Conservation (phyloP, 2,113 vertebrate genomes). For the Labrus mixtus region DNA sequence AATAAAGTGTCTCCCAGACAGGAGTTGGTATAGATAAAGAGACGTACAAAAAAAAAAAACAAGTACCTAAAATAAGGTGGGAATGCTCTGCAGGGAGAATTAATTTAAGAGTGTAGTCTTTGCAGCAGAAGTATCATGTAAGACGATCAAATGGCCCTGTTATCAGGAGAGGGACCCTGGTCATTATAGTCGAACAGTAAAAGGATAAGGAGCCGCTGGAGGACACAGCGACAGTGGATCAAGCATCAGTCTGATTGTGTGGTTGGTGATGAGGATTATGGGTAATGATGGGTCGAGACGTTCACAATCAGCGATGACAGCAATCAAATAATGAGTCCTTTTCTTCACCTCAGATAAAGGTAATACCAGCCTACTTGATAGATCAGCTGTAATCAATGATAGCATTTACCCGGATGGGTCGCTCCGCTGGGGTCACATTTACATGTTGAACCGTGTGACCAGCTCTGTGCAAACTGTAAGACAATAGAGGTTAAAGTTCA, state of each 20-base stretch:
- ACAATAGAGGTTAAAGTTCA: neutral
- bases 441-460: conserved; percentile 10
- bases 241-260: conserved; percentile 56
- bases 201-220: neutral
- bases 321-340: conserved; percentile 49
- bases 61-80: neutral
- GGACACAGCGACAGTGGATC: neutral
- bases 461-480: neutral
- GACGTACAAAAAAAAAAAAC: too few relatives aligned
- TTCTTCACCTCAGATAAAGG: conserved; percentile 22
- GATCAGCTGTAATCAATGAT: conserved; percentile 55
- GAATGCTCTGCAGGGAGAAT: neutral
- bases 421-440: neutral
- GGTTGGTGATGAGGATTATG: conserved; percentile 50
- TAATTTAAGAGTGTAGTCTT: neutral
- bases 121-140: neutral
- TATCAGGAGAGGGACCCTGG: conserved; percentile 7
- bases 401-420: neutral
- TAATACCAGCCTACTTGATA: conserved; percentile 30
- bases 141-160: neutral
- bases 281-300: conserved; percentile 41
- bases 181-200: neutral
- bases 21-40: too few relatives aligned
- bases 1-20: neutral
- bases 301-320: conserved; percentile 63